Evolutionary conservation across 2,113 vertebrate species (phyloP), one percentile per base, ranked within the genome.

Genomic region (Morone saxatilis): DNA sequence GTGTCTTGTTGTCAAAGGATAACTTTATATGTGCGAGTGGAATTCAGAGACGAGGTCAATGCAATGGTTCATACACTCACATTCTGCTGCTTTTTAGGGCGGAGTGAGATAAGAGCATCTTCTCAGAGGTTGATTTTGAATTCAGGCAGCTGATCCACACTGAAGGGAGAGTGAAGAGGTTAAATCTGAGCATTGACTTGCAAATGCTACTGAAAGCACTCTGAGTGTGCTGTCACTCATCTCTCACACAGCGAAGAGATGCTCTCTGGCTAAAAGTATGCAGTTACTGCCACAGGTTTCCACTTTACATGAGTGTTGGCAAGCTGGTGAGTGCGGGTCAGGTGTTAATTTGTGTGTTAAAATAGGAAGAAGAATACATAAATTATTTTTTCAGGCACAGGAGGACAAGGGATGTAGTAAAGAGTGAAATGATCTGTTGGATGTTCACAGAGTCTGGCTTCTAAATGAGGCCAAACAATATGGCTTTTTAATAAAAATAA

Each of bases 111-210:
- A 76, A 84, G 61, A 67, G 60, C n/a, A 73, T 83, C 70, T 78
- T 78, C 86, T 65, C 71, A 78, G 71, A 11, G 76, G 84, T 13
- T 75, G 80, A 90, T 89, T 92, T 86, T 78, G 66, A 83, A 91
- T 89, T 90, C 82, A 72, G 84, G 65, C 76, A 50, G 89, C 20
- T 6, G 53, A 86, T 78, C 67, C 43, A 40, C 84, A 31, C 71
- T 65, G 86, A 88, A 71, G 70, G 73, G 77, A 77, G 78, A 89
- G 81, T 60, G 87, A 89, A 79, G 89, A 91, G 89, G 88, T 92
- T 90, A 86, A 88, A 91, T 89, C 79, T 83, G 66, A 89, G 85
- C 78, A 91, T 88, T 93, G 89, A 92, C 88, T 93, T 93, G 91
- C 90, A 92, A 93, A 93, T 93, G 77, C 86, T 74, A 70, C 85